Base-by-base conservation (phyloP, 2,113 vertebrate genomes). In the Rafetus swinhoei region DNA sequence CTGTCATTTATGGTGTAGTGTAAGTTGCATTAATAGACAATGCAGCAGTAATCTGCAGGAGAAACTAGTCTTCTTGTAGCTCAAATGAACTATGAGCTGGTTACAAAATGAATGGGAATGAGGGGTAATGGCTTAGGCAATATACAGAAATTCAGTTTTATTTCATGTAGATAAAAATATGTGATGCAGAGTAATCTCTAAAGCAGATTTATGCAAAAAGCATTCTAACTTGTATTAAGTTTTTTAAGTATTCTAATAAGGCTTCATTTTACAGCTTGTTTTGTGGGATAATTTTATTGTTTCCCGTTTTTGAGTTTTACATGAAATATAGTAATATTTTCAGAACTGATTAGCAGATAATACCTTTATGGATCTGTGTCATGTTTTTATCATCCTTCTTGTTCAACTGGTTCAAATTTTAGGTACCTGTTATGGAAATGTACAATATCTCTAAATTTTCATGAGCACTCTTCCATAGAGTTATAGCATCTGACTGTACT, bases 101-200 rank as follows among this genome's bases (percentile, higher is more conserved):
- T 93, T 89, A 88, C 86, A 94, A 92, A 92, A 96, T 95, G 95
- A 95, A 84, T 93, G 74, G 76, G 95, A 96, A 90, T 3, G 69
- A 96, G 88, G 84, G 92, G 55, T 89, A 92, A 85, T 90, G 94
- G 59, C 92, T 87, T 85, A 76, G 86, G 91, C 93, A 93, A 86
- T 96, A 85, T 91, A 95, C 88, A 65, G 54, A 87, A 45, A 85
- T 93, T 96, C 82, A 77, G 35, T 92, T 96, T 91, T 95, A 69
- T 95, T 96, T 94, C 89, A 53, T 74, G 45, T 77, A 96, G 93
- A 90, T 96, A 96, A 97, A 97, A 96, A 79, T 88, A 94, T 65
- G 19, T 96, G 93, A 94, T 60, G 97, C 86, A 74, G 94, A 95
- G 94, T 95, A 94, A 93, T 97, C 76, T 91, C 79, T 84, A 82